These are phyloP conservation scores for Tridacna gigas DNA, from an alignment of 2,888 invertebrate species.

Conservation along the genomic window DNA sequence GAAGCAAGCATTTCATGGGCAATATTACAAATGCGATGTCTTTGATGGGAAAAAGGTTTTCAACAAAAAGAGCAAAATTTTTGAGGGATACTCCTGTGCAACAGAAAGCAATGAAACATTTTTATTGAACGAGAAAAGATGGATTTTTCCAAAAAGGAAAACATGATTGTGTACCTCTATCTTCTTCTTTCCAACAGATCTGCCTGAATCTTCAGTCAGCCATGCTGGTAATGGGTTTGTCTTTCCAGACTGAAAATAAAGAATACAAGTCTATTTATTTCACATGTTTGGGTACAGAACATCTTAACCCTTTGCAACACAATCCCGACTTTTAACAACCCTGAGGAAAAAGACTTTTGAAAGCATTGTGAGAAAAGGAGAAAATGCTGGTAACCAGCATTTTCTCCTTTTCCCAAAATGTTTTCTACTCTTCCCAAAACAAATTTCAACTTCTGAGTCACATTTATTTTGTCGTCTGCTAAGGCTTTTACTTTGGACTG, in stretches of 20 bases:
- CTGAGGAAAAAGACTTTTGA: neutral
- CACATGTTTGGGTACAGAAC: neutral
- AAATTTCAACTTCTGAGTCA: too few relatives aligned
- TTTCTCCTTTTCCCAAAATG: neutral
- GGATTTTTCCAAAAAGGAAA: too few relatives aligned
- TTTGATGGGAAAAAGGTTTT: too few relatives aligned
- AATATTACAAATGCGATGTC: too few relatives aligned
- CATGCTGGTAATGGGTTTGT: conserved; percentile 74
- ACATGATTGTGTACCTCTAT: conserved; percentile 63
- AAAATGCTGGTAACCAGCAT: neutral
- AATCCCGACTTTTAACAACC: neutral
- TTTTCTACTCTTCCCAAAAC: too few relatives aligned
- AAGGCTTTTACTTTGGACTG: too few relatives aligned
- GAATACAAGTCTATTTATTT: neutral
- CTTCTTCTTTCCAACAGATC: conserved; percentile 68
- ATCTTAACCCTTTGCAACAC: neutral
- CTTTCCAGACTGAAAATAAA: conserved; percentile 59
- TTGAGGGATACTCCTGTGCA: neutral
- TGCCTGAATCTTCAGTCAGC: conserved; percentile 73
- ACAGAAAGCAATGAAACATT: too few relatives aligned
- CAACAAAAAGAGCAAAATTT: neutral
- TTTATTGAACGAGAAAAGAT: too few relatives aligned
- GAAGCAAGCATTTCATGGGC: too few relatives aligned
- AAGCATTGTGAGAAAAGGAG: neutral
- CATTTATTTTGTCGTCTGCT: too few relatives aligned